A percentile compares a stretch with the other conserved stretches of the same genome.
phyloP scores from a whole-genome alignment of 1,140 invertebrate species.

The Triops cancriformis region DNA sequence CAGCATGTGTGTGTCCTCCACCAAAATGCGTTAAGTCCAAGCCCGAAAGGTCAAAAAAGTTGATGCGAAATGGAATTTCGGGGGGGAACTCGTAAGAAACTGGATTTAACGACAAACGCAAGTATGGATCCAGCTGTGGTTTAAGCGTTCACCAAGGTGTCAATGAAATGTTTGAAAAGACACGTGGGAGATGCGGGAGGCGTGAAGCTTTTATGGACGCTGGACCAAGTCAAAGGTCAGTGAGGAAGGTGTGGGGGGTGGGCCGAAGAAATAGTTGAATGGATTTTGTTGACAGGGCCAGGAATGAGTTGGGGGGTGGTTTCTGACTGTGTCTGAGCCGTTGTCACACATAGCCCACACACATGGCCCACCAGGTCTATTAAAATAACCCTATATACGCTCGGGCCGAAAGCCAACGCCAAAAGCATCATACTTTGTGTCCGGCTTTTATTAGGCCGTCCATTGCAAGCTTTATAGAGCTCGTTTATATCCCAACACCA shows the following conservation, averaged over 20 bases:
- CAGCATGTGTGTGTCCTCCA: too few relatives aligned
- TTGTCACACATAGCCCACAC: slow-evolving; percentile 1
- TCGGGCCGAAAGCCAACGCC: background rate
- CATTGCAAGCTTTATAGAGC: background rate
- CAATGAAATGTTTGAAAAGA: slow-evolving; percentile 14
- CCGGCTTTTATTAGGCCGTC: background rate
- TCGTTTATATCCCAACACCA: background rate
- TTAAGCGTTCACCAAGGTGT: background rate
- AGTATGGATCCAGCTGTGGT: background rate
- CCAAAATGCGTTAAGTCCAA: too few relatives aligned
- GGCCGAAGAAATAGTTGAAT: background rate
- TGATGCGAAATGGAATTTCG: too few relatives aligned
- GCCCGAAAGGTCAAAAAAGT: too few relatives aligned
- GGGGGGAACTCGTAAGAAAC: too few relatives aligned
- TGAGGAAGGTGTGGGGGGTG: background rate
- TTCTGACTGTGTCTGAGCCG: background rate
- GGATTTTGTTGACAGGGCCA: slow-evolving; percentile 1
- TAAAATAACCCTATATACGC: background rate
- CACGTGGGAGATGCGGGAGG: background rate
- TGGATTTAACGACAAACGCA: background rate
- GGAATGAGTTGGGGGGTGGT: background rate
- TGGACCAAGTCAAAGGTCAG: background rate
- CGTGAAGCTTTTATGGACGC: slow-evolving; percentile 5
- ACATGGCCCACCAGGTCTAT: background rate
- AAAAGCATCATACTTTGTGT: background rate